These are phyloP conservation scores for Rattus norvegicus DNA, from an alignment of 2,113 vertebrate species.

Conservation along the genomic window GRCr8 NC_086033.1:105840001-105840500, in stretches of 20 bases:
- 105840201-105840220: neutral
- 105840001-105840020: neutral
- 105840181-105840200: neutral
- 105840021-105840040: neutral
- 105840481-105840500: neutral
- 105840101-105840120: neutral
- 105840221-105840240: neutral
- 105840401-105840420: neutral
- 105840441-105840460: neutral
- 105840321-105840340: neutral
- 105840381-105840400: neutral
- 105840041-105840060: neutral
- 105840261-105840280: neutral
- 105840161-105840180: neutral
- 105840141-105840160: neutral
- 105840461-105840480: neutral
- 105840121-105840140: neutral
- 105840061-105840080: neutral
- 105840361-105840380: neutral
- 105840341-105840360: neutral
- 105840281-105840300: neutral
- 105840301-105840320: neutral
- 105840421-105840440: neutral
- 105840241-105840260: neutral
- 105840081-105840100: conserved; percentile 33